phyloP scores from a whole-genome alignment of 1,140 invertebrate genomes.

The Micrasema minimum region DNA sequence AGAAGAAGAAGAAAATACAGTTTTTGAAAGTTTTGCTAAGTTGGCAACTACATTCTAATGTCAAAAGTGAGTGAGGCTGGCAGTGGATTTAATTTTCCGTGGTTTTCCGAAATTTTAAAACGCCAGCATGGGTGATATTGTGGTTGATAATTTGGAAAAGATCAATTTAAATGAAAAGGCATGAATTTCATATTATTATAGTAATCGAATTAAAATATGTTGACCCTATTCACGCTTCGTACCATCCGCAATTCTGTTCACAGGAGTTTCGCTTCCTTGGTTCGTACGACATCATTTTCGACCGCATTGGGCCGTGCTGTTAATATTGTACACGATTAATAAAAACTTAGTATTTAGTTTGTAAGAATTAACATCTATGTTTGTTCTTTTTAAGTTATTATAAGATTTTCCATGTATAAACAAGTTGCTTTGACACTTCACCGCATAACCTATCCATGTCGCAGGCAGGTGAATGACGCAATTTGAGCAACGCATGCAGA shows the following conservation, averaged over 20 bases:
- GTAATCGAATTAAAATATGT: constrained; percentile 60
- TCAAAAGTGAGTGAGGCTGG: not conserved
- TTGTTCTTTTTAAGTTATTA: not conserved
- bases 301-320: constrained; percentile 52
- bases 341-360: constrained; percentile 19
- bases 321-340: constrained; percentile 19
- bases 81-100: not conserved
- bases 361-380: constrained; percentile 8
- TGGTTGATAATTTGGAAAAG: constrained; percentile 68
- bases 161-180: constrained; percentile 75
- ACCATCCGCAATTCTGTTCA: constrained; percentile 65
- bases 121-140: constrained; percentile 66
- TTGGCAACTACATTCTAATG: no score
- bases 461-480: constrained; percentile 42
- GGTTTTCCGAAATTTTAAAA: constrained; percentile 22
- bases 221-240: constrained; percentile 67
- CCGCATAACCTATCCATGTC: constrained; percentile 28
- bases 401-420: not conserved
- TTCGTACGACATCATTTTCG: constrained; percentile 65
- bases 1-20: no score
- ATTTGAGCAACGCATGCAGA: constrained; percentile 34
- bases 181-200: constrained; percentile 68
- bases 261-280: constrained; percentile 68
- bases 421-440: constrained; percentile 6
- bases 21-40: no score